These are phyloP conservation scores for Sardinella longiceps DNA, from an alignment of 2,797 vertebrate species.

Conservation along the genomic window DNA sequence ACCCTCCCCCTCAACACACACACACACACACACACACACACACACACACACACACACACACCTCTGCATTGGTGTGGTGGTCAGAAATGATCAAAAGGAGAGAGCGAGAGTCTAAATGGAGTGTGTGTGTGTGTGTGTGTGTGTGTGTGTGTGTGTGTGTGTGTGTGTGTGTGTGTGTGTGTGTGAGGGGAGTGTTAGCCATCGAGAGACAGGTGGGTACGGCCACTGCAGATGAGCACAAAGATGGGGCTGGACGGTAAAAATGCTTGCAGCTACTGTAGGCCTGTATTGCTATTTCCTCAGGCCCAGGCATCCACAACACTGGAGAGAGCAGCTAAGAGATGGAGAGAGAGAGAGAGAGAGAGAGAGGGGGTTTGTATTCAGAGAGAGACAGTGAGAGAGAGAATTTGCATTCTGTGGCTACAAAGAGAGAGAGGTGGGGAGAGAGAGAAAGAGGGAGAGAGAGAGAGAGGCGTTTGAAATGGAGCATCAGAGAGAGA, in stretches of 20 bases:
- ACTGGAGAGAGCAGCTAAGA: neutral
- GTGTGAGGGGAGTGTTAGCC: too few relatives aligned
- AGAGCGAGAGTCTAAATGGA: neutral
- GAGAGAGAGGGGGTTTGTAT: slow-evolving; percentile 38
- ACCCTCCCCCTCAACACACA: too few relatives aligned
- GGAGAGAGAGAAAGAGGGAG: slow-evolving; percentile 30
- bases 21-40: too few relatives aligned
- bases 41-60: too few relatives aligned
- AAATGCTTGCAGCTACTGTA: neutral
- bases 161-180: too few relatives aligned
- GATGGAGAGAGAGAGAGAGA: slow-evolving; percentile 28
- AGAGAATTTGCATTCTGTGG: slow-evolving; percentile 46
- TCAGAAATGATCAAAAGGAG: slow-evolving; percentile 3
- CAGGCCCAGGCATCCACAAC: neutral
- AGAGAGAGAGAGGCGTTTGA: slow-evolving; percentile 42
- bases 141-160: too few relatives aligned
- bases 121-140: too few relatives aligned
- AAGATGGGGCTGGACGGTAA: neutral
- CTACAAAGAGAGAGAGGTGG: slow-evolving; percentile 27
- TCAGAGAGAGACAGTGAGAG: slow-evolving; percentile 27
- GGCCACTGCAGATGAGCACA: neutral
- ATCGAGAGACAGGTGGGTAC: neutral
- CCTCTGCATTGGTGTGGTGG: slow-evolving; percentile 34
- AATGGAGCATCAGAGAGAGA: slow-evolving; percentile 13
- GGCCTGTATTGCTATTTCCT: neutral